Conservation (phyloP, 1,140 invertebrate genomes). For the Telenomus remus region DNA sequence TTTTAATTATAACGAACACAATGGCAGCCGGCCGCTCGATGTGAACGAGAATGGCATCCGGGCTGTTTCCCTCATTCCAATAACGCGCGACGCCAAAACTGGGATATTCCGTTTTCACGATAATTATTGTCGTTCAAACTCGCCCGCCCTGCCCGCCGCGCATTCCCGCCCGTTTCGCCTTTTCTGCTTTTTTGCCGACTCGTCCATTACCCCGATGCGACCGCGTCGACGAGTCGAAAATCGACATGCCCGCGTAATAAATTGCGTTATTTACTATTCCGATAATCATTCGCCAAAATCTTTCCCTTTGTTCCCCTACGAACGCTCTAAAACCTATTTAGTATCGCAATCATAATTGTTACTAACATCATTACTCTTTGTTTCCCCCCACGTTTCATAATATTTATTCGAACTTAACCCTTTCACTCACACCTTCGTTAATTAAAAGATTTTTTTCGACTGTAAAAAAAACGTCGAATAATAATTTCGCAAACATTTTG, state of each 20-base stretch:
- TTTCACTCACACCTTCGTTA: no score
- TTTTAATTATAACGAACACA: conserved; percentile 77
- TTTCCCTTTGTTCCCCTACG: conserved; percentile 22
- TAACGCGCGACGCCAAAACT: conserved; percentile 60
- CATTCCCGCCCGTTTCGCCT: conserved; percentile 11
- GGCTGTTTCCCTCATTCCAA: conserved; percentile 64
- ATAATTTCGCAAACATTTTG: no score
- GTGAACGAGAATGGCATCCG: conserved; percentile 73
- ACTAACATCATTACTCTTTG: no score
- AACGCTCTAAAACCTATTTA: conserved; percentile 1
- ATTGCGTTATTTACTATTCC: conserved; percentile 53
- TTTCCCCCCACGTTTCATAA: no score
- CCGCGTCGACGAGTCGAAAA: conserved; percentile 62
- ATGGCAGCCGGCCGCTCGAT: conserved; percentile 69
- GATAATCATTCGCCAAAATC: conserved; percentile 41
- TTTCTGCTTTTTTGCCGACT: conserved; percentile 47
- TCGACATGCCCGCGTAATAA: conserved; percentile 52
- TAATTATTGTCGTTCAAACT: conserved; percentile 75
- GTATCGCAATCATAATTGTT: no score
- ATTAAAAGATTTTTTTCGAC: no score
- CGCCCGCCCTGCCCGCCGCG: conserved; percentile 29
- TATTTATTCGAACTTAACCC: no score
- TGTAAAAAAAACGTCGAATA: no score
- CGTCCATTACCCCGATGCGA: conserved; percentile 43
- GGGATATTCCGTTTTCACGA: conserved; percentile 75